Percentiles rank a stretch among this genome's conserved stretches.
Evolutionary conservation across 1,140 invertebrate species (phyloP).

Genomic region (Eumaeus atala): DNA sequence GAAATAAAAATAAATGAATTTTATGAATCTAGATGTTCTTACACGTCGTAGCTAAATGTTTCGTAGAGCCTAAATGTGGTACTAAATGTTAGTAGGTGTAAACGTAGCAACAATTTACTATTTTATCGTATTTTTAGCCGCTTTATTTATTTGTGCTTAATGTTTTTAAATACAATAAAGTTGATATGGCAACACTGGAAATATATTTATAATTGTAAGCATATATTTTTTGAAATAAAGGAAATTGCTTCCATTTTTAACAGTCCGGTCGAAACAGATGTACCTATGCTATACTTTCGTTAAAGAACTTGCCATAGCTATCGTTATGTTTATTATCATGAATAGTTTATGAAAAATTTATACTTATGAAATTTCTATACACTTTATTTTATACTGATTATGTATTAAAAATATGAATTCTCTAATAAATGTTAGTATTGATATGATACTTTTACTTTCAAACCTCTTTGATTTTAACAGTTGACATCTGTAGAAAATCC

Average conservation of each 20-base stretch:
- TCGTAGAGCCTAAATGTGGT: slow-evolving; percentile 4
- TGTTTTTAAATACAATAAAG: not conserved
- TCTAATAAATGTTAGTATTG: too few relatives aligned
- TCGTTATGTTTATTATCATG: not conserved
- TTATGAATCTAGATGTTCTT: not conserved
- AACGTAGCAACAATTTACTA: not conserved
- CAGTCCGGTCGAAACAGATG: not conserved
- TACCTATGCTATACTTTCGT: not conserved
- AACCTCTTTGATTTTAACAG: too few relatives aligned
- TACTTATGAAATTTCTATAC: slow-evolving; percentile 1
- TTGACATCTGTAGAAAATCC: too few relatives aligned
- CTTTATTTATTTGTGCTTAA: not conserved
- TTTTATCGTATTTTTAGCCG: not conserved
- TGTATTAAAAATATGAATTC: too few relatives aligned
- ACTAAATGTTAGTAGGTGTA: not conserved
- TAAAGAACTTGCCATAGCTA: not conserved
- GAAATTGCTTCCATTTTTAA: not conserved
- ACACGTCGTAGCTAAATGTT: slow-evolving; percentile 1
- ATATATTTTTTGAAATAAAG: not conserved
- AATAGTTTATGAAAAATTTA: slow-evolving; percentile 4
- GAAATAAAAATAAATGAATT: too few relatives aligned
- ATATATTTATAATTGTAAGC: not conserved
- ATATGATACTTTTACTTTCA: too few relatives aligned
- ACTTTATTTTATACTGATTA: not conserved
- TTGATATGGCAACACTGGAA: not conserved